A percentile compares a stretch with the other conserved stretches of the same genome.
Conservation (phyloP, 2,888 invertebrate species). For the Conistra vaccinii region DNA sequence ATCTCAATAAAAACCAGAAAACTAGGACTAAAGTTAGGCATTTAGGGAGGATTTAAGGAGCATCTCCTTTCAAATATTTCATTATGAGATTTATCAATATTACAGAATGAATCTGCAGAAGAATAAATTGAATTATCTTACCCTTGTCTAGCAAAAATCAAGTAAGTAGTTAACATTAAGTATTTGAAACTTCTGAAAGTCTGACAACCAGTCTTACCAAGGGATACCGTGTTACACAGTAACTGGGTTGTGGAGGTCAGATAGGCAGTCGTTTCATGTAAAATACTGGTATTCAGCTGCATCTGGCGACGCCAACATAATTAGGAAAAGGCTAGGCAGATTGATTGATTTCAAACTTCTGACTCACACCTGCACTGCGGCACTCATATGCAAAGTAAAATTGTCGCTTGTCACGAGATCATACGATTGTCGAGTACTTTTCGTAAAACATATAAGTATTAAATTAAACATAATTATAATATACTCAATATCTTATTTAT, state of each 20-base stretch:
- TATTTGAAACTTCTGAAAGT: neutral
- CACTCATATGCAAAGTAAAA: slow-evolving; percentile 18
- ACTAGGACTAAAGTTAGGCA: neutral
- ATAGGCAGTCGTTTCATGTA: too few relatives aligned
- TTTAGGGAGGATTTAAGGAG: neutral
- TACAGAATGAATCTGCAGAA: neutral
- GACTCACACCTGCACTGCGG: neutral
- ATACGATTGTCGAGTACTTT: slow-evolving; percentile 16
- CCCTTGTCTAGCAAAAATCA: neutral
- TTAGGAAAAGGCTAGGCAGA: neutral
- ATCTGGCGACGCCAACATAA: neutral
- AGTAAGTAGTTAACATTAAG: neutral
- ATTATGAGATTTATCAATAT: neutral
- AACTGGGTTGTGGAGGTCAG: too few relatives aligned
- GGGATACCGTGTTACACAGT: too few relatives aligned
- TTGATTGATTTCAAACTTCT: slow-evolving; percentile 1
- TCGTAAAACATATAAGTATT: slow-evolving; percentile 4
- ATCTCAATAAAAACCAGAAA: neutral
- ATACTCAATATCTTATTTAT: slow-evolving; percentile 23
- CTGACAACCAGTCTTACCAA: neutral
- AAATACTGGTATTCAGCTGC: too few relatives aligned
- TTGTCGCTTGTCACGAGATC: slow-evolving; percentile 48
- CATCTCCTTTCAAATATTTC: neutral
- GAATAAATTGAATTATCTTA: neutral
- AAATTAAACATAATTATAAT: neutral